phyloP scores from a whole-genome alignment of 2,113 vertebrate species.

The pig (Sus scrofa) region DNA sequence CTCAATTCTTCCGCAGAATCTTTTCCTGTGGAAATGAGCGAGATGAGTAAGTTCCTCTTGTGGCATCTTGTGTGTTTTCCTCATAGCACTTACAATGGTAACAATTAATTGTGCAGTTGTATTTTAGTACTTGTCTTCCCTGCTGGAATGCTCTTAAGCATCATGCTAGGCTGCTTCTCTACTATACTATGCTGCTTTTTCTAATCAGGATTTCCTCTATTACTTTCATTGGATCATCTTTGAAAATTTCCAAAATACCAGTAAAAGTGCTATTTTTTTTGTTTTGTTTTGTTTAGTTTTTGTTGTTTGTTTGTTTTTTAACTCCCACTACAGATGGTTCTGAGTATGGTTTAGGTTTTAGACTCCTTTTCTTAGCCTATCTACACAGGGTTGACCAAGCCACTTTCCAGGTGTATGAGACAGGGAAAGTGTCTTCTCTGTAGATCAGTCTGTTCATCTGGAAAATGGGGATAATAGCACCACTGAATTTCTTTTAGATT shows the following conservation, averaged over 20 bases:
- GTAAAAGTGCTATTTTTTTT: neutral
- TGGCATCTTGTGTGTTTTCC: neutral
- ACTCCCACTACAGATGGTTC: neutral
- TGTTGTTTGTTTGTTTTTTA: neutral
- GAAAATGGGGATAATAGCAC: neutral
- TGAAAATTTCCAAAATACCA: constrained; percentile 3
- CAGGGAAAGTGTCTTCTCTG: neutral
- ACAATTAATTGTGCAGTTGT: neutral
- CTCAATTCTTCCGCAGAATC: neutral
- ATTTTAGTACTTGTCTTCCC: neutral
- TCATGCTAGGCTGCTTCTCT: neutral
- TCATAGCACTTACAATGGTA: neutral
- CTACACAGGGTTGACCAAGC: neutral
- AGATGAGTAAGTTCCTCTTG: neutral
- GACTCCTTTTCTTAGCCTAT: neutral
- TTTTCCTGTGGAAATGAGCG: neutral
- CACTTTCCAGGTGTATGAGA: neutral
- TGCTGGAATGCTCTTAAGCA: neutral
- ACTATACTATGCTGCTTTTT: neutral
- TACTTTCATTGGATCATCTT: neutral
- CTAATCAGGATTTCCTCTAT: neutral
- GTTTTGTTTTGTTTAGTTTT: too few species aligned
- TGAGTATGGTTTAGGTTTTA: neutral
- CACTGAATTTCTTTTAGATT: neutral
- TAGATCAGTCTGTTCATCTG: neutral